Evolutionary conservation across 1,140 invertebrate species (phyloP).

Genomic region (Ylistrum balloti): DNA sequence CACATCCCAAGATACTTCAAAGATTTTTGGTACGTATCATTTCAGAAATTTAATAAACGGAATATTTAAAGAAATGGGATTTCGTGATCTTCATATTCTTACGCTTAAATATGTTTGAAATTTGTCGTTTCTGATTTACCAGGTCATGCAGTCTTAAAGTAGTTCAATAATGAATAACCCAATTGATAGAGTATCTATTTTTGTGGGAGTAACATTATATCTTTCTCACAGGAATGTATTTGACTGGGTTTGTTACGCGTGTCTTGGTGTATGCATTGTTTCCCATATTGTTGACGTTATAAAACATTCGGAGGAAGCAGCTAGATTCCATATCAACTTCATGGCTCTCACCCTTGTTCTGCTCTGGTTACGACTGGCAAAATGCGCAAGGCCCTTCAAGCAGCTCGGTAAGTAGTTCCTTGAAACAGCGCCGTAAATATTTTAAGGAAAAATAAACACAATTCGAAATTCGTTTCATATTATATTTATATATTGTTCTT

Average conservation of each 20-base stretch:
- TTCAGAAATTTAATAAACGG: no score
- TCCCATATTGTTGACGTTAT: slow-evolving; percentile 79
- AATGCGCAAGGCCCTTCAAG: slow-evolving; percentile 78
- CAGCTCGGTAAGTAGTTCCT: slow-evolving; percentile 74
- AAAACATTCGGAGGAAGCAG: slow-evolving; percentile 69
- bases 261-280: slow-evolving; percentile 71
- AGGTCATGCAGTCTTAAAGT: no score
- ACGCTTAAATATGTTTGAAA: no score
- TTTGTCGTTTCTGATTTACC: no score
- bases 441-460: no score
- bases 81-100: no score
- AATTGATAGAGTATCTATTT: no score
- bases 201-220: neutral
- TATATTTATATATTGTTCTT: no score
- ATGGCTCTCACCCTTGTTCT: slow-evolving; percentile 80
- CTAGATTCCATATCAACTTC: slow-evolving; percentile 78
- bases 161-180: no score
- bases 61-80: no score
- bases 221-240: slow-evolving; percentile 78
- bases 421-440: no score
- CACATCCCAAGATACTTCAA: slow-evolving; percentile 76
- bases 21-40: slow-evolving; percentile 77
- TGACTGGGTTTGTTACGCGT: slow-evolving; percentile 80
- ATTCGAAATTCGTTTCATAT: no score
- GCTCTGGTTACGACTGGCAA: slow-evolving; percentile 80